Base-by-base conservation (phyloP, 2,113 vertebrate genomes). In the Gasterosteus nipponicus region DNA sequence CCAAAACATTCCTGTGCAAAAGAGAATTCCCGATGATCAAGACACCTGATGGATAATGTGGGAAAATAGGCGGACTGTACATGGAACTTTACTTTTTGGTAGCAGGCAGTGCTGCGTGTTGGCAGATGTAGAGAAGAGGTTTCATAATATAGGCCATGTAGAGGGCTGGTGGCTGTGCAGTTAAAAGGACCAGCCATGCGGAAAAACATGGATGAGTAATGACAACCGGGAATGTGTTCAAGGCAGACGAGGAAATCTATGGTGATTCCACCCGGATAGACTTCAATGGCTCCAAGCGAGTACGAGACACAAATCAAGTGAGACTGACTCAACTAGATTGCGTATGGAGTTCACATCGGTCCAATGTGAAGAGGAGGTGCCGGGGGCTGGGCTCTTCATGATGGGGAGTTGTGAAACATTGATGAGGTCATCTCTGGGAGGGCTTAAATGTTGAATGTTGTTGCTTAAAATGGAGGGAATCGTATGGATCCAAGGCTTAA, bases 341-440 rank as follows among this genome's bases (percentile, higher is more conserved):
- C 29, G 11, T 9, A 81, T 26, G 46, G 46, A 59, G 73, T 75
- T 68, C 22, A 61, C 46, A 71, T 75, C 63, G 12, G 58, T 46
- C 54, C 53, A 46, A 49, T 67, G 49, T 75, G 69, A 77, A 31
- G 66, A 75, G 70, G 69, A 58, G 67, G 58, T 72, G 62, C 70
- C 5, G 2, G 4, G 39, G 53, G 73, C 29, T 9, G 51, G 58
- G 31, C 53, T 75, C 12, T 69, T 73, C 73, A 68, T 80, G 77
- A 85, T 61, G n/a, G 16, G 1, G 19, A 75, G 57, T 26, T 69
- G 61, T 82, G 39, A 83, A 75, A 83, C 82, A 65, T 77, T 80
- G 61, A 85, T 82, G 66, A 77, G 78, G 53, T 82, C 49, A 19
- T 46, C n/a, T 61, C 54, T 41, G 51, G 69, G 31, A 66, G 22